Evolutionary conservation across 2,888 invertebrate species (phyloP), one percentile per base, ranked within the genome.

Genomic region (Aspidiotus rigidus): DNA sequence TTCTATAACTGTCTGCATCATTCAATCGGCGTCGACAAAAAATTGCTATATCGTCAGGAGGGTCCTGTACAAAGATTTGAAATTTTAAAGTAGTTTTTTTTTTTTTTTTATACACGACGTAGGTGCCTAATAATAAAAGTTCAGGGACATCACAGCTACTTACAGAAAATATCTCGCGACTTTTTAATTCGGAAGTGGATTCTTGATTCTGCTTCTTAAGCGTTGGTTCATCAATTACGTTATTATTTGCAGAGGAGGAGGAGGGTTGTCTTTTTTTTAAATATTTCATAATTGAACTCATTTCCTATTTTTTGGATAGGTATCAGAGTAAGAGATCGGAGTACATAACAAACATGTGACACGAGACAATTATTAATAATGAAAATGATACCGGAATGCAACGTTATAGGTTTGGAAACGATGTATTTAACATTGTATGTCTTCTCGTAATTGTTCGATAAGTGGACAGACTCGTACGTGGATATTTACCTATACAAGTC

Each of bases 11-110:
- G 16, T 62, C 62, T 44, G 15, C 42, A 44, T 62, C 62, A 44
- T 62, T 62, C 28, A 62, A 42, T 62, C 7, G 15, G 15, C 44
- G 44, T 62, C 40, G n/a, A 62, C 62, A 62, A 44, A 44, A 62
- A 62, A 9, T 42, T 62, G 62, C 62, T 62, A n/a, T 62, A 49
- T 49, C 6, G 49, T 49, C 49, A 49, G 49, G 49, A 49, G 11
- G 49, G 49, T 49, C 49, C 49, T 49, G 49, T 49, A 49, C 3
- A 49, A 49, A 49, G 49, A 49, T 49, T 49, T 49, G 49, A 49
- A 49, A 49, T 49, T 49, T 6, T 49, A 49, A 49, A 49, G 6
- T 49, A 49, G 49, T 49, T 2, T 13, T 49, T 49, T 44, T 44
- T 44, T 44, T 44, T 44, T 49, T 49, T 49, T 49, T 49, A 49